Evolutionary conservation across 2,888 invertebrate genomes (phyloP), one percentile per base, ranked within the genome.

Genomic region (Adineta ricciae): DNA sequence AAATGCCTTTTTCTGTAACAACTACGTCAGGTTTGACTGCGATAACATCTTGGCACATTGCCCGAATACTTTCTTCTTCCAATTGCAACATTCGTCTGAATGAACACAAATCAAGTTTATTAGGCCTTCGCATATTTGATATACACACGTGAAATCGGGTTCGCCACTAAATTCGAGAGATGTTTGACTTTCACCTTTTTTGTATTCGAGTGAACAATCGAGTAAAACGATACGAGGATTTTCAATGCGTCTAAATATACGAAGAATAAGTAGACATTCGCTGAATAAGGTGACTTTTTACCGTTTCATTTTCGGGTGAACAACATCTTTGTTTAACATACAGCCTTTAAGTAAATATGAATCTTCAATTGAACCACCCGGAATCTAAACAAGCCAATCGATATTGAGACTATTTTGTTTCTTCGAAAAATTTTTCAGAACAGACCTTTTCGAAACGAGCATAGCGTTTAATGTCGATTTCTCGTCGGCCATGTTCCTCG

Each of bases 281-380:
- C n/a, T n/a, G n/a, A n/a, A n/a, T n/a, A n/a, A n/a, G n/a, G n/a
- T n/a, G n/a, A 27, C 9, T 72, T 24, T 7, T 19, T 78, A 78
- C 78, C 78, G 93, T 88, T 93, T 93, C 99, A 99, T 99, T 92
- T 97, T 97, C 0, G 97, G 94, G 91, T 99, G 99, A 0, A 96
- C 96, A 1, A 99, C 96, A 90, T 99, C 99, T 91, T 99, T 99
- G 92, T 99, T 99, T 86, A 99, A 91, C 96, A 99, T 97, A 24
- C 99, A 94, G 72, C 99, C 99, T 87, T 93, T 94, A 54, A 99
- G 91, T 14, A 99, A 97, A 87, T 93, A 92, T 0, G 96, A 97
- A 87, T 99, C 97, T 88, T 98, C 97, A 86, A 99, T 94, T 0
- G 94, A 93, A 19, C 97, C 98, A 41, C 99, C 99, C 0, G 99